Percentiles rank a stretch among this genome's conserved stretches.
These are phyloP conservation scores for Sardinella longiceps DNA, from an alignment of 2,797 vertebrate genomes.

Conservation along the genomic window DNA sequence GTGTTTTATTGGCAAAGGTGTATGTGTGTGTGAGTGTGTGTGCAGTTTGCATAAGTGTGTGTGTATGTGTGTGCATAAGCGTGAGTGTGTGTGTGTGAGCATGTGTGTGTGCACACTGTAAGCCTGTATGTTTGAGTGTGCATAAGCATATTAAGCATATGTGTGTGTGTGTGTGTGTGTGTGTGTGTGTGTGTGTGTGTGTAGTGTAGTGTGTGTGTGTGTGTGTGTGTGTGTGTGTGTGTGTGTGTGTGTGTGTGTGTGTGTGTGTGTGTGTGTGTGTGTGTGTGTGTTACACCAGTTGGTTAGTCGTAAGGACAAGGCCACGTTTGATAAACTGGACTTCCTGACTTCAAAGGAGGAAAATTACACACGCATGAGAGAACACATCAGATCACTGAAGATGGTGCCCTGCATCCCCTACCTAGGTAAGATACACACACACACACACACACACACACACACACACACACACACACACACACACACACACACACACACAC, in stretches of 20 bases:
- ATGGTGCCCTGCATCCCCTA: constrained; percentile 94
- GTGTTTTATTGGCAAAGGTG: too few species aligned
- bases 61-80: too few species aligned
- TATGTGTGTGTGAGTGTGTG: too few species aligned
- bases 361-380: constrained; percentile 91
- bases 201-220: too few species aligned
- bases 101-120: not conserved
- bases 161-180: not conserved
- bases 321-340: constrained; percentile 92
- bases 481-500: too few species aligned
- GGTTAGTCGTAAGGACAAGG: constrained; percentile 90
- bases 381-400: constrained; percentile 90
- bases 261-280: not conserved
- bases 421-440: constrained; percentile 76
- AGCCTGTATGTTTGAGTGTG: too few species aligned
- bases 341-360: constrained; percentile 93
- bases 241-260: constrained; percentile 2
- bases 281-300: constrained; percentile 59
- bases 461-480: not conserved
- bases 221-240: too few species aligned
- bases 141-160: too few species aligned
- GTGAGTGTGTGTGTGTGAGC: too few species aligned
- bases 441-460: constrained; percentile 3
- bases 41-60: too few species aligned
- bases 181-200: not conserved